Percentiles rank a stretch among this genome's conserved stretches.
phyloP scores from a whole-genome alignment of 2,797 vertebrate species.

The Hylomyscus alleni region DNA sequence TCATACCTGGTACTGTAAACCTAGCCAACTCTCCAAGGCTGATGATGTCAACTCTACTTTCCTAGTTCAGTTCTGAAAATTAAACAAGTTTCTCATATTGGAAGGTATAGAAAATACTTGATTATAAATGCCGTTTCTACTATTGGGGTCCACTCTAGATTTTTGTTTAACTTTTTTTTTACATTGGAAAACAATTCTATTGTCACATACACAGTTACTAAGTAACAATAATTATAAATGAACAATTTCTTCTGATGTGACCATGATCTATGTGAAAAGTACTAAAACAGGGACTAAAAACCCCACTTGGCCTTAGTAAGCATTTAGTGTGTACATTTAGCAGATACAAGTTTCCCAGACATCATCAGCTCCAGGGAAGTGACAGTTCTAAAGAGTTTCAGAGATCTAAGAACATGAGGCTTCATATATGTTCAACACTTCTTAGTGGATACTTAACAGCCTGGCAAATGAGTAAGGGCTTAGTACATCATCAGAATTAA shows the following conservation, averaged over 20 bases:
- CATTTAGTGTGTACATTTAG: background rate
- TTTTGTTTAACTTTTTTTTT: background rate
- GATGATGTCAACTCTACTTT: background rate
- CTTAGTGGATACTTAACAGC: constrained; percentile 44
- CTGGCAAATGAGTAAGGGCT: constrained; percentile 63
- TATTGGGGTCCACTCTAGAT: background rate
- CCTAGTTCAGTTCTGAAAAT: background rate
- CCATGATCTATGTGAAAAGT: background rate
- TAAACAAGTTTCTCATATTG: background rate
- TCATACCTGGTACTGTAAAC: background rate
- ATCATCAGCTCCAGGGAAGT: background rate
- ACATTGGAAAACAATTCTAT: background rate
- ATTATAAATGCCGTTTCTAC: background rate
- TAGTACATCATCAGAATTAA: constrained; percentile 74
- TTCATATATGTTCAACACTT: constrained; percentile 5
- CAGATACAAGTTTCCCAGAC: background rate
- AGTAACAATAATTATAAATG: background rate
- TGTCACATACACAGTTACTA: background rate
- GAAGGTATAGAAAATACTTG: background rate
- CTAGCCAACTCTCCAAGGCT: background rate
- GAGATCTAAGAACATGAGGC: background rate
- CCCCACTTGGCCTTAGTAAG: background rate
- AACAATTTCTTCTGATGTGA: background rate
- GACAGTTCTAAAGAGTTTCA: background rate
- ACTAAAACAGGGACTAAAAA: background rate